Evolutionary conservation across 2,888 invertebrate genomes (phyloP), one percentile per base, ranked within the genome.

Genomic region (Amphimallon solstitiale): DNA sequence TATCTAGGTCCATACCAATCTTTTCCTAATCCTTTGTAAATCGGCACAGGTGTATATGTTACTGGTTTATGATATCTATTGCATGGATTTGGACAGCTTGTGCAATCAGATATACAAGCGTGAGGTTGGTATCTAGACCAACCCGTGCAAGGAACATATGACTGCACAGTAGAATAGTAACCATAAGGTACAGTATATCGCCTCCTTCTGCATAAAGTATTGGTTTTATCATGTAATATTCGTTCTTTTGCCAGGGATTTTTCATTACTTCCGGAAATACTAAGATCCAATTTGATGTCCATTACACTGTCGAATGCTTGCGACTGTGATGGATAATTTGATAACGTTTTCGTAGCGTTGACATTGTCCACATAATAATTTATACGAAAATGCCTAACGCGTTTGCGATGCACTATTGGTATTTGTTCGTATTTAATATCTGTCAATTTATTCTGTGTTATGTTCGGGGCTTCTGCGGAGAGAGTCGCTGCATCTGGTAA

Each of bases 1-100:
- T 71, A 61, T 19, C 52, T 71, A 7, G 72, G 69, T 45, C 73
- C 73, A 21, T 61, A 65, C 73, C 73, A 73, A 19, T 70, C 62
- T 15, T 65, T 67, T 10, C 35, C 67, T 29, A 9, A 14, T 12
- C 67, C 67, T 9, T 23, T 35, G 43, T 67, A 67, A 38, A 67
- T 65, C 2, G 66, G 48, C 15, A 34, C 15, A 43, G 56, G 29
- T 2, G 35, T 17, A 17, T 60, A 65, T 6, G 60, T 51, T 14
- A 15, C 21, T 38, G 66, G 66, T n/a, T 61, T 60, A 37, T 48
- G 63, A 37, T 54, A 46, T n/a, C 52, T 38, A 14, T 12, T 40
- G 19, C 67, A 67, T 7, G 63, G 67, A 63, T 56, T 59, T 52
- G n/a, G 48, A 35, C 67, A 67, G 12, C 21, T 38, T 6, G 17